Evolutionary conservation across 2,113 vertebrate genomes (phyloP), one percentile per base, ranked within the genome.

Genomic region (Gracilinanus agilis): DNA sequence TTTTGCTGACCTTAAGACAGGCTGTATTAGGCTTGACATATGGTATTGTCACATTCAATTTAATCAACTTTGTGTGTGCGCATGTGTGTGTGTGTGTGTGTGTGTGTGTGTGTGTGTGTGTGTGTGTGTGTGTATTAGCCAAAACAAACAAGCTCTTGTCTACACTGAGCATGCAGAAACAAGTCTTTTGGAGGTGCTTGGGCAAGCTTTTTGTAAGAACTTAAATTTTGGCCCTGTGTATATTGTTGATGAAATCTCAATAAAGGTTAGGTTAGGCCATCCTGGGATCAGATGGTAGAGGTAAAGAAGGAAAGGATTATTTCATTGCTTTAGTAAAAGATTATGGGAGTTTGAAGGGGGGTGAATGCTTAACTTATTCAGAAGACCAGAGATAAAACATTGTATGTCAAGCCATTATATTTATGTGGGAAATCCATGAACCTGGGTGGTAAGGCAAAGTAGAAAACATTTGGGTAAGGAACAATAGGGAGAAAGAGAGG

Each of bases 111-210:
- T 54, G 54, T 58, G 25, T 90, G 49, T 90, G 23, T 93, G 23
- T 75, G 83, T 54, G 55, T 56, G 3, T 1, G 1, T 44, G 40
- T 24, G 9, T 53, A 9, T 93, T 92, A 92, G 93, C 95, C 95
- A 97, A 96, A 94, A 61, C 94, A 97, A 98, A 97, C 91, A 92
- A 58, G 55, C 55, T 90, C 95, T 91, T 95, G 93, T 95, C 96
- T 95, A 53, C 54, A 29, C 21, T 25, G 55, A 96, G 93, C 97
- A 2, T 95, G 98, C 91, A 91, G 94, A 56, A 96, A 95, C 97
- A 98, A 95, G 97, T 29, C 88, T 93, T 92, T 49, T 89, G 34
- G 92, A 93, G 83, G 54, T 93, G 96, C 91, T 89, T 97, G 96
- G 96, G 96, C 67, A 96, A 97, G 93, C 27, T 2, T 67, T 88